A percentile compares a stretch with the other conserved stretches of the same genome.
phyloP scores from a whole-genome alignment of 2,888 invertebrate species.

The Diplolepis rosae region DNA sequence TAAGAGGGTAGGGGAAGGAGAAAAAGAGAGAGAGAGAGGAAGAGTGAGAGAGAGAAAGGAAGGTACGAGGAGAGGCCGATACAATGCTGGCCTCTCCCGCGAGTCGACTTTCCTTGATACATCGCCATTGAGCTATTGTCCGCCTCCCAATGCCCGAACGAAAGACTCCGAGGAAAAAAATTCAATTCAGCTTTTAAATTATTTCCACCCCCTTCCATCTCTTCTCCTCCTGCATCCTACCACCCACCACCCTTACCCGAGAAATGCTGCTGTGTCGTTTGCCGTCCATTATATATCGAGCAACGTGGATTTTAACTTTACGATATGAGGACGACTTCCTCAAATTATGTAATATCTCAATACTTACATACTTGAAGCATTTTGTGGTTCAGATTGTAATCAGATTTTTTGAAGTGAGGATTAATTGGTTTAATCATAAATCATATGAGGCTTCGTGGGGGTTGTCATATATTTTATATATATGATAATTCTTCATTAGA shows the following conservation, averaged over 20 bases:
- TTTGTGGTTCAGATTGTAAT: too few relatives aligned
- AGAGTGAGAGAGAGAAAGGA: conserved; percentile 36
- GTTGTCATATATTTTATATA: too few relatives aligned
- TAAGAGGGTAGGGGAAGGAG: conserved; percentile 35
- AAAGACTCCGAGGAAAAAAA: conserved; percentile 73
- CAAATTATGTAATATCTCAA: not conserved
- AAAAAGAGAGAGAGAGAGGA: conserved; percentile 46
- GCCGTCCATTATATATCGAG: not conserved
- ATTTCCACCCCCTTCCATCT: conserved; percentile 62
- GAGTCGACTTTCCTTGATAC: conserved; percentile 74
- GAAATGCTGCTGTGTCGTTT: conserved; percentile 43
- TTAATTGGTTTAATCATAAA: too few relatives aligned
- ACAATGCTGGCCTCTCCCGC: conserved; percentile 72
- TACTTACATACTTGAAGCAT: not conserved
- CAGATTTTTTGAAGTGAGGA: too few relatives aligned
- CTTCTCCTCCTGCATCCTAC: conserved; percentile 19
- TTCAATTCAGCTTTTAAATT: conserved; percentile 74
- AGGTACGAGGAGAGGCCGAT: conserved; percentile 69
- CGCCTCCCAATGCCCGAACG: conserved; percentile 73
- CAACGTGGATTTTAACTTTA: not conserved
- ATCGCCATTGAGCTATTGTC: conserved; percentile 74
- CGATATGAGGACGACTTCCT: conserved; percentile 14
- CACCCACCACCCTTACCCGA: conserved; percentile 50
- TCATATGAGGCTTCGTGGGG: too few relatives aligned
- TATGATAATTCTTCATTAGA: too few relatives aligned